These are phyloP conservation scores for Siniperca chuatsi DNA, from an alignment of 2,113 vertebrate genomes.

Conservation along the genomic window DNA sequence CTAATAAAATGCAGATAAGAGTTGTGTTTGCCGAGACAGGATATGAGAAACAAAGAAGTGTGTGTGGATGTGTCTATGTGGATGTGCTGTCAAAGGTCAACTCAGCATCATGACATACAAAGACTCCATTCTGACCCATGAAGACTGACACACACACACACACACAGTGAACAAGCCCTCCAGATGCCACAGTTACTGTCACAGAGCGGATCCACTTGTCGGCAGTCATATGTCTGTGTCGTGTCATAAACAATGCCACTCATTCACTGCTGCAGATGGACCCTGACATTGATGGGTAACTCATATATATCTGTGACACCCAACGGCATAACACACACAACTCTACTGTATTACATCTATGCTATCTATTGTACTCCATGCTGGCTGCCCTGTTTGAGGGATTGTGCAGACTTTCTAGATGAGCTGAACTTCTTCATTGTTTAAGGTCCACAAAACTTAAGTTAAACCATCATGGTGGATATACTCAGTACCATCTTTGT, in stretches of 20 bases:
- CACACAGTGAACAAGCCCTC: conserved; percentile 24
- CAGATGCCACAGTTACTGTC: conserved; percentile 71
- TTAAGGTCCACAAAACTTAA: conserved; percentile 10
- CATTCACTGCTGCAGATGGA: conserved; percentile 61
- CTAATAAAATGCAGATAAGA: conserved; percentile 52
- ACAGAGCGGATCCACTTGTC: conserved; percentile 75
- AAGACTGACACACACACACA: conserved; percentile 33
- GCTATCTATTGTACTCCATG: conserved; percentile 47
- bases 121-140: conserved; percentile 70
- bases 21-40: conserved; percentile 65
- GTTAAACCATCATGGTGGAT: conserved; percentile 42
- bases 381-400: conserved; percentile 47
- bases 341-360: conserved; percentile 57
- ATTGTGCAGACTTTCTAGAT: conserved; percentile 22
- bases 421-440: conserved; percentile 50
- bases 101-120: conserved; percentile 71
- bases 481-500: conserved; percentile 33
- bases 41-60: conserved; percentile 55
- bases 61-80: conserved; percentile 31
- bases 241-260: conserved; percentile 60
- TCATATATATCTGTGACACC: conserved; percentile 68
- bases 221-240: conserved; percentile 60
- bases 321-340: conserved; percentile 66
- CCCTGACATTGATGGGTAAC: conserved; percentile 57
- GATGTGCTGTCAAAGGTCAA: conserved; percentile 70